phyloP scores from a whole-genome alignment of 2,888 invertebrate genomes.

The Dermolepida albohirtum region DNA sequence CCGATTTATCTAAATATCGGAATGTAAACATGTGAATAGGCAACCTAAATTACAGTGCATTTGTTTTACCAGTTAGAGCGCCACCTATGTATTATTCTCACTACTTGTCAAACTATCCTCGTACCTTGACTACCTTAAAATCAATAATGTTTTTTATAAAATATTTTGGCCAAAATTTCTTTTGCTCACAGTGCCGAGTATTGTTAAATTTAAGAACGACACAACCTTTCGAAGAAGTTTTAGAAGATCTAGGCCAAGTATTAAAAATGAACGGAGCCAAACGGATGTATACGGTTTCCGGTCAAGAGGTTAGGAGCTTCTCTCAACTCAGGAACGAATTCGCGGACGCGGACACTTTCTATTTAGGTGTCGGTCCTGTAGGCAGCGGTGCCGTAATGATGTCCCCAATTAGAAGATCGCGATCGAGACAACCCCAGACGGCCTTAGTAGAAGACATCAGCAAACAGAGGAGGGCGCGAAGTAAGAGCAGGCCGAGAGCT shows the following conservation, averaged over 20 bases:
- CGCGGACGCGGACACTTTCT: conserved; percentile 91
- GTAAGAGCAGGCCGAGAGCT: conserved; percentile 87
- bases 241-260: conserved; percentile 93
- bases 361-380: conserved; percentile 73
- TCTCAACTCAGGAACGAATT: conserved; percentile 94
- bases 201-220: conserved; percentile 91
- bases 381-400: conserved; percentile 66
- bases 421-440: conserved; percentile 72
- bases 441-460: conserved; percentile 68
- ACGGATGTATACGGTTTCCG: conserved; percentile 91
- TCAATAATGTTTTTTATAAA: too few relatives aligned
- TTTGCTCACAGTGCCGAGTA: conserved; percentile 80
- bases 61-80: too few relatives aligned
- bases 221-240: conserved; percentile 94
- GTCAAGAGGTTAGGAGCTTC: conserved; percentile 94
- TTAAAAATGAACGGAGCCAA: conserved; percentile 92
- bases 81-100: too few relatives aligned
- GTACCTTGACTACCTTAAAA: too few relatives aligned
- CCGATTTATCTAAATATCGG: too few relatives aligned
- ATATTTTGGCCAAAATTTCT: neutral
- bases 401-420: conserved; percentile 76
- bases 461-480: conserved; percentile 76
- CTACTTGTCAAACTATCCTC: too few relatives aligned
- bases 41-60: too few relatives aligned
- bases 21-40: too few relatives aligned